Conservation (phyloP, 2,113 vertebrate species). For the Ia io region DNA sequence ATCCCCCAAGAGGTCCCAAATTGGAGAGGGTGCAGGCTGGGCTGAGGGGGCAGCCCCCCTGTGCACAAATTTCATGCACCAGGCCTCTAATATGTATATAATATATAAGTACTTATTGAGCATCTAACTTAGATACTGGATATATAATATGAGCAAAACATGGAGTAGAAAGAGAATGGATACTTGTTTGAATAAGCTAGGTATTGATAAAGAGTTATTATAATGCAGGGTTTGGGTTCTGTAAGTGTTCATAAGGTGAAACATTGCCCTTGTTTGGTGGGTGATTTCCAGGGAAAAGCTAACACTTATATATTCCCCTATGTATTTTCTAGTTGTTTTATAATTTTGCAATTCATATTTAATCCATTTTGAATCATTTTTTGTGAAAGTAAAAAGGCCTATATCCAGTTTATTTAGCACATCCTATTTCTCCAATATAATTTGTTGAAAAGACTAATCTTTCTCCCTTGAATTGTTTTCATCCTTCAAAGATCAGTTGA, state of each 20-base stretch:
- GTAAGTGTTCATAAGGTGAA: neutral
- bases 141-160: neutral
- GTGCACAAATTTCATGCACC: too few species aligned
- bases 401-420: neutral
- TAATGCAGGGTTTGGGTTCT: neutral
- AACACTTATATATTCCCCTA: neutral
- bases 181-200: neutral
- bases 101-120: neutral
- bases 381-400: neutral
- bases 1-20: too few species aligned
- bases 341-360: neutral
- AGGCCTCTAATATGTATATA: neutral
- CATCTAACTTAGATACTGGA: neutral
- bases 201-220: neutral
- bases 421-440: neutral
- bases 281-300: neutral
- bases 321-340: neutral
- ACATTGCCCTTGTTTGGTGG: neutral
- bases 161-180: neutral
- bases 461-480: neutral
- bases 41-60: too few species aligned
- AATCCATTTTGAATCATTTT: neutral
- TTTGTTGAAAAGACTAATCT: neutral
- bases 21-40: too few species aligned
- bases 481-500: neutral